Percentiles rank a stretch among this genome's conserved stretches.
Conservation (phyloP, 2,113 vertebrate species). For the Maccullochella peelii region DNA sequence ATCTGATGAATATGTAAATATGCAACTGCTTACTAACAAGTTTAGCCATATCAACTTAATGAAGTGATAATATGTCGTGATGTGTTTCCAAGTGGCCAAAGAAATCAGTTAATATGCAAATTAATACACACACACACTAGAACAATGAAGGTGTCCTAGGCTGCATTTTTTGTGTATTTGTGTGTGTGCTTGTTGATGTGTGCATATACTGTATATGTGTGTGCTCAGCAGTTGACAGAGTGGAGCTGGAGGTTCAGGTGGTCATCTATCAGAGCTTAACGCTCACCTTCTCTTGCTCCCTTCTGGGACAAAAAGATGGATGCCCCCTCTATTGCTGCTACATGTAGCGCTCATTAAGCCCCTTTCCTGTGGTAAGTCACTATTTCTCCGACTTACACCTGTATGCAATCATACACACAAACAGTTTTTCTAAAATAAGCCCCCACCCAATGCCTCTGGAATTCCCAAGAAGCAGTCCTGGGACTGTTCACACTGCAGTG, state of each 20-base stretch:
- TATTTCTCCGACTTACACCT: conserved; percentile 16
- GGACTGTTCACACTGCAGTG: neutral
- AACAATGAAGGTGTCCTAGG: neutral
- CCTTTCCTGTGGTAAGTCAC: conserved; percentile 25
- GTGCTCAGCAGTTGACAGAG: conserved; percentile 53
- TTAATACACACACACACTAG: neutral
- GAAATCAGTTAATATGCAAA: conserved; percentile 6
- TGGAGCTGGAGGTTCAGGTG: conserved; percentile 30
- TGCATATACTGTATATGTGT: conserved; percentile 9
- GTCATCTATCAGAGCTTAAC: conserved; percentile 68
- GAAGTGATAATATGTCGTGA: neutral
- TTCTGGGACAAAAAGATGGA: conserved; percentile 54
- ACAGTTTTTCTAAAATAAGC: neutral
- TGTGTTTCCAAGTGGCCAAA: neutral
- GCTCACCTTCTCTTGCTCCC: conserved; percentile 44
- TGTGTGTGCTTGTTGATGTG: neutral
- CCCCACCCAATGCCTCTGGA: no score
- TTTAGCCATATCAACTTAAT: neutral
- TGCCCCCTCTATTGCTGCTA: conserved; percentile 34
- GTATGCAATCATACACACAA: neutral
- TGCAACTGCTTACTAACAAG: neutral
- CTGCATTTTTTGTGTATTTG: neutral
- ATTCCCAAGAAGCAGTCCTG: no score
- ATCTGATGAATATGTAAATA: neutral
- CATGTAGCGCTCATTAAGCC: conserved; percentile 44